Evolutionary conservation across 2,888 invertebrate species (phyloP), one percentile per base, ranked within the genome.

Genomic region (Pollenia griseotomentosa): DNA sequence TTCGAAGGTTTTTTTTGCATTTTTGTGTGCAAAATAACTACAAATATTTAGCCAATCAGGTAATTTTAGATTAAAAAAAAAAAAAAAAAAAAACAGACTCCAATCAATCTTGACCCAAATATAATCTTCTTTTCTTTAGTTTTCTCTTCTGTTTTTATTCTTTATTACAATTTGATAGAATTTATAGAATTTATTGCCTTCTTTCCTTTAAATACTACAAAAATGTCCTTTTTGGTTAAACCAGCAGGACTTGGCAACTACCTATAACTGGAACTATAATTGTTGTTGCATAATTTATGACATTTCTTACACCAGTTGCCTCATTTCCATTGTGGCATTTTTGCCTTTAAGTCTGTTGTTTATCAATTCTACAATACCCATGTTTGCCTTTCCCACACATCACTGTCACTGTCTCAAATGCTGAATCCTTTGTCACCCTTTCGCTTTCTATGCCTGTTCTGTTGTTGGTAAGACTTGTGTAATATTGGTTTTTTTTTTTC

Each of bases 381-480:
- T 87, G 57, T 84, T 87, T 84, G 73, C 78, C 81, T 84, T 87
- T 87, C 87, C 87, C 87, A 87, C 87, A 87, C 74, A 84, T 82
- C 74, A 84, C 59, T 66, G 66, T 66, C 80, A 53, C 46, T 42
- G 63, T 16, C 79, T 46, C 8, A 14, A n/a, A 68, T 63, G 7
- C 10, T 80, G 46, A 23, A 74, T 55, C 40, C 63, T 70, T 83
- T 83, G 83, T 71, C 55, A 86, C 83, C 68, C 79, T 83, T 79
- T 86, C 70, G 33, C 19, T 86, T 71, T 71, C 61, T 51, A 19
- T 65, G 53, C 65, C 42, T 75, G 10, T 51, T 74, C 46, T 79
- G 3, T 63, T 40, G 4, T 40, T 75, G 19, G 14, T 40, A 70
- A 40, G 19, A 53, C n/a, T 66, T 66, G 44, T 23, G 44, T 9